Base-by-base conservation (phyloP, 64 coral and sea anemone species). In the Porites australiensis region DNA sequence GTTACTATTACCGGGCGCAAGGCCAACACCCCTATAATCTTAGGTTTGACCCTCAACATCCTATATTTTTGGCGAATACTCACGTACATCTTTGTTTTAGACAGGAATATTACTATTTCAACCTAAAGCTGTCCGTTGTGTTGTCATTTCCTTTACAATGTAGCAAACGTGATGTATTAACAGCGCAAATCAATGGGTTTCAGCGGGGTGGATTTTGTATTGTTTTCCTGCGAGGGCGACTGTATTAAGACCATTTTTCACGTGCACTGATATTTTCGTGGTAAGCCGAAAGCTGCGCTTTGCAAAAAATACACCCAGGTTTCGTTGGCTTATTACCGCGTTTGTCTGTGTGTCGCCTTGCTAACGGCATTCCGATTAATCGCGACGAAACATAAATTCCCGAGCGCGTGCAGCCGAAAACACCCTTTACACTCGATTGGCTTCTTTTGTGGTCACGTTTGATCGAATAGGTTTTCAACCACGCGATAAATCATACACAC, bases 371-470 rank as follows among this genome's bases (percentile, higher is more conserved):
- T 7, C 10, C 21, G 19, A 55, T 78, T 78, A 21, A 78, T 78
- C 18, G 75, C 51, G 50, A 55, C 57, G 50, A 83, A 84, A 84
- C 4, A 48, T 1, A 15, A 84, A 69, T 23, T 84, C 21, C 8
- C 59, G 62, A 67, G 9, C 60, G 81, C 81, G 81, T 84, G 81
- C 63, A 50, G 20, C 73, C 47, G 62, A 19, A 64, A 14, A 16
- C 62, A 16, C 13, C 27, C 18, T 64, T 13, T 14, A 16, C 18
- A 16, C 62, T 57, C 18, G 75, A 78, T 69, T 68, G 44, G 16
- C 20, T 68, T 22, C 43, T 68, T 14, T 18, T 20, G 47, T 65
- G 63, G 81, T 84, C 81, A 84, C 81, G 81, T 84, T 68, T 84
- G 60, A 27, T 21, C 18, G 63, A 84, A 69, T 50, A 43, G 15